These are phyloP conservation scores for Ceyx margarethae DNA, from an alignment of 2,113 vertebrate genomes.

Conservation along the genomic window DNA sequence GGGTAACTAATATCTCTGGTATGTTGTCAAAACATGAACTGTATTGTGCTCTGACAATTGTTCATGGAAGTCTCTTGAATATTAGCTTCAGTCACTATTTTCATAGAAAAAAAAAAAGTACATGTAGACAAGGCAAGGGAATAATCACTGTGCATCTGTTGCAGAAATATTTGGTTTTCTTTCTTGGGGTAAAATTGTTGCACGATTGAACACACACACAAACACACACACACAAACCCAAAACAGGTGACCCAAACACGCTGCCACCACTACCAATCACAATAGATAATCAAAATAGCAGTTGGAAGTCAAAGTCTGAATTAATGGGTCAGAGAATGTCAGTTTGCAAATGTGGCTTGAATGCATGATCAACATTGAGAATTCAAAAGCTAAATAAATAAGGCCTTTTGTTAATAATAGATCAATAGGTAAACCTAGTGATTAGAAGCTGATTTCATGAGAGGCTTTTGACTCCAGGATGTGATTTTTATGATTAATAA, in stretches of 20 bases:
- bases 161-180: background rate
- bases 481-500: background rate
- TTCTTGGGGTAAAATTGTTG: background rate
- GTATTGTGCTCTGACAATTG: background rate
- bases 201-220: background rate
- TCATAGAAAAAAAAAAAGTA: background rate
- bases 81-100: background rate
- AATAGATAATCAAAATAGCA: background rate
- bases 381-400: background rate
- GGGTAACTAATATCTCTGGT: background rate
- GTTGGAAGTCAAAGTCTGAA: background rate
- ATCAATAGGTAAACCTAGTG: background rate
- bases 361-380: background rate
- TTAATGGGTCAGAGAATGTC: background rate
- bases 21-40: background rate
- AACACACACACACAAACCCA: too few relatives aligned
- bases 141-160: background rate
- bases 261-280: background rate
- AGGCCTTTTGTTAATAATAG: background rate
- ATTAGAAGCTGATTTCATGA: background rate
- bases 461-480: background rate
- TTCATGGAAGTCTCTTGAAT: background rate
- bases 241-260: too few relatives aligned
- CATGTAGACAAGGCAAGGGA: background rate
- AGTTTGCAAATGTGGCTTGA: background rate